Base-by-base conservation (phyloP, 2,888 invertebrate genomes). In the Melanotus villosus region DNA sequence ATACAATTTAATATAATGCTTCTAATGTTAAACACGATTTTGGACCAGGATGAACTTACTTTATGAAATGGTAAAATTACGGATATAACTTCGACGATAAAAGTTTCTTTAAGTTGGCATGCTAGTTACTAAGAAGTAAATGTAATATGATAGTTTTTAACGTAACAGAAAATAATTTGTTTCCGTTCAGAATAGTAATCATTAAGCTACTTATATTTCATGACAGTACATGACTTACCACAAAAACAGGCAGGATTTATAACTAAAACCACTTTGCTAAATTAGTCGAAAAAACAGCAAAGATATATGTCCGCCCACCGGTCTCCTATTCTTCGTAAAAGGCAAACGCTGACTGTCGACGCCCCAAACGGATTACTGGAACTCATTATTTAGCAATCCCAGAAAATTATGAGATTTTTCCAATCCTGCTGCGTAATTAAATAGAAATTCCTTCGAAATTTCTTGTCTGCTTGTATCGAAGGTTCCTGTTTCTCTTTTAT, bases 201-300 rank as follows among this genome's bases (percentile, higher is more conserved):
- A 52, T 52, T 32, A 32, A 52, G 26, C 26, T 52, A 32, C 16
- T 14, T 16, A 30, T 26, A 19, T 18, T n/a, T 18, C 32, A 18
- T 32, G 52, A 52, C 12, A 21, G 30, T 23, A 23, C 47, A 32
- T 52, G 32, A 30, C 30, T 58, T 58, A 65, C 58, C 65, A 59
- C 65, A 50, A 65, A 65, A 65, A 65, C 58, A 65, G 65, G 56
- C 58, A n/a, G 58, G 52, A 65, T 65, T 65, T 65, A 65, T 65
- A 65, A 65, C 65, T 65, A 58, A 65, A 65, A 65, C 65, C 65
- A 65, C 65, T 65, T 65, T 65, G 32, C 58, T 59, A 65, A 65
- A 65, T 65, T 65, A 65, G 65, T 65, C 38, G 45, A 67, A 60
- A 67, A 67, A 67, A 67, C 56, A 54, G 54, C 60, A 60, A 67